These are phyloP conservation scores for Philotrypesis tridentata DNA, from an alignment of 1,140 invertebrate genomes.

Conservation along the genomic window DNA sequence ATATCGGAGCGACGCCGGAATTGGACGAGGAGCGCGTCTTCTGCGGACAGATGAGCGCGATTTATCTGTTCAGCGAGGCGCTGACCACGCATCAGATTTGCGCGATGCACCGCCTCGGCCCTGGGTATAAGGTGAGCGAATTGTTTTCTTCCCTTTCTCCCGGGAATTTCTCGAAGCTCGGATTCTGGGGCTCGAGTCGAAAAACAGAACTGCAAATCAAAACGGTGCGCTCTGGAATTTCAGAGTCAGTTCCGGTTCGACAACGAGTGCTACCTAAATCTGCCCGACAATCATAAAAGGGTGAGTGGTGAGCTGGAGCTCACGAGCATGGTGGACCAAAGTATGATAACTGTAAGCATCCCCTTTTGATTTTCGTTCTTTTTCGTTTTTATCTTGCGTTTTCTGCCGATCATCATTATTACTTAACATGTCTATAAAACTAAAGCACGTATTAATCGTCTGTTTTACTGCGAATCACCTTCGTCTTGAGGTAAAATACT, in stretches of 20 bases:
- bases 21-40: constrained; percentile 97
- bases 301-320: constrained; percentile 83
- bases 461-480: constrained; percentile 64
- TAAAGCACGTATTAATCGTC: constrained; percentile 57
- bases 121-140: constrained; percentile 92
- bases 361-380: constrained; percentile 64
- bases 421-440: constrained; percentile 54
- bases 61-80: constrained; percentile 98
- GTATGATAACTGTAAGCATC: constrained; percentile 77
- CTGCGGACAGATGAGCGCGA: constrained; percentile 99
- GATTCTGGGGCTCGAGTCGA: too few species aligned
- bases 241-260: constrained; percentile 99
- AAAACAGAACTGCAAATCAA: not conserved
- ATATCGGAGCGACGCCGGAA: constrained; percentile 97
- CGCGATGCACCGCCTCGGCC: constrained; percentile 95
- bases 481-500: constrained; percentile 64
- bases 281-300: constrained; percentile 96
- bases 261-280: constrained; percentile 96
- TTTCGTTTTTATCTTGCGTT: too few species aligned
- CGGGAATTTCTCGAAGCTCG: too few species aligned
- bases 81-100: constrained; percentile 97
- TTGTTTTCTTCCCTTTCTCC: not conserved
- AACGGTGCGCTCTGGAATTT: constrained; percentile 43
- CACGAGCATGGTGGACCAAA: constrained; percentile 74
- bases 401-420: constrained; percentile 56